These are phyloP conservation scores for Eristalinus aeneus DNA, from an alignment of 2,888 invertebrate species.

Conservation along the genomic window DNA sequence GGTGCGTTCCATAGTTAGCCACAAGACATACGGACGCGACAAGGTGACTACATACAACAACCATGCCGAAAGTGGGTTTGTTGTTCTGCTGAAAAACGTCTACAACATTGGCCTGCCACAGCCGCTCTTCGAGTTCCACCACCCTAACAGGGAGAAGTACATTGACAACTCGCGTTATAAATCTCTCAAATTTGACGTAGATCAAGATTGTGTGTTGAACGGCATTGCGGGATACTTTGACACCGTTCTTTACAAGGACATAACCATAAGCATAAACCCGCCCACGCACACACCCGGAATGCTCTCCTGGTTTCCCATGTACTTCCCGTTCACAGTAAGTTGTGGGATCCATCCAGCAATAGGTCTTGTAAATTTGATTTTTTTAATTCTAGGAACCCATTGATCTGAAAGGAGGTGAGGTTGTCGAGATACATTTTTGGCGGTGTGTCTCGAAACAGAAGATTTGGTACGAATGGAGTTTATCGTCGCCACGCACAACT, in stretches of 20 bases:
- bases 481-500: constrained; percentile 74
- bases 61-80: constrained; percentile 91
- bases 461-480: constrained; percentile 98
- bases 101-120: constrained; percentile 79
- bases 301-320: constrained; percentile 99
- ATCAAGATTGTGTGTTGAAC: constrained; percentile 91
- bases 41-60: constrained; percentile 73
- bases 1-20: constrained; percentile 80
- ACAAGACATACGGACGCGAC: constrained; percentile 73
- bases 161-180: constrained; percentile 89
- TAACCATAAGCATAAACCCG: constrained; percentile 94
- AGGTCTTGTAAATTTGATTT: neutral
- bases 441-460: constrained; percentile 88
- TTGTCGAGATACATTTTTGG: constrained; percentile 93
- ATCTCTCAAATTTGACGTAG: constrained; percentile 85
- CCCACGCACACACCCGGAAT: constrained; percentile 93
- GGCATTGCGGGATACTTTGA: constrained; percentile 99
- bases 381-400: constrained; percentile 75
- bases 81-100: constrained; percentile 85
- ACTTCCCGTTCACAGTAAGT: constrained; percentile 92
- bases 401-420: constrained; percentile 86
- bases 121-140: constrained; percentile 91
- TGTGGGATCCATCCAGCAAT: neutral
- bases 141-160: constrained; percentile 89
- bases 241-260: constrained; percentile 90